phyloP scores from a whole-genome alignment of 2,113 vertebrate species.

The Rhizomys pruinosus region DNA sequence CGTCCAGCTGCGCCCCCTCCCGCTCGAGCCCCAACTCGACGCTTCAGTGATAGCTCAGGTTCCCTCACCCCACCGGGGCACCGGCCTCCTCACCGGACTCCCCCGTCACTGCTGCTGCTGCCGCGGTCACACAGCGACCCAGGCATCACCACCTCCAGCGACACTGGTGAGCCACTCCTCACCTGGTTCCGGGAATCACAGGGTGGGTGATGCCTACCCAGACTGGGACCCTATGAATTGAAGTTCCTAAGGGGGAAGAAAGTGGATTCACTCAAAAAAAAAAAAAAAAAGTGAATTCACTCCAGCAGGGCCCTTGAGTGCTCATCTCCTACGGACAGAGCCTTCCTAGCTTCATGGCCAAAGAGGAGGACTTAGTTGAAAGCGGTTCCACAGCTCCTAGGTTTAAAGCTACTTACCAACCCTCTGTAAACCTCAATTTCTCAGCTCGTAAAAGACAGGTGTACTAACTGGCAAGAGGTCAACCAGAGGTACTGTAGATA shows the following conservation, averaged over 20 bases:
- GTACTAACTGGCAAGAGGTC: no score
- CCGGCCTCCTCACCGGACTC: slow-evolving; percentile 75
- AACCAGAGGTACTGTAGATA: no score
- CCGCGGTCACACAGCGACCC: slow-evolving; percentile 95
- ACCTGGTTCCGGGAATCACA: background rate
- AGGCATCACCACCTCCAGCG: slow-evolving; percentile 85
- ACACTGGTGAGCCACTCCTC: slow-evolving; percentile 84
- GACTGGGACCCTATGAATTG: background rate
- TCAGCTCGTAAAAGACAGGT: background rate
- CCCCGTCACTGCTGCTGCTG: slow-evolving; percentile 76
- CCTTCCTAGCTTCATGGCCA: no score
- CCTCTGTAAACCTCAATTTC: background rate
- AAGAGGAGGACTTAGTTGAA: background rate
- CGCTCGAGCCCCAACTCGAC: slow-evolving; percentile 78
- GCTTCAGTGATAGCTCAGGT: slow-evolving; percentile 87
- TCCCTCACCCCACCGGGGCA: slow-evolving; percentile 80
- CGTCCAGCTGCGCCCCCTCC: slow-evolving; percentile 35
- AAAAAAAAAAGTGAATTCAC: no score
- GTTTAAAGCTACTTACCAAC: background rate
- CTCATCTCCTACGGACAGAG: background rate
- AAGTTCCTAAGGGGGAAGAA: background rate
- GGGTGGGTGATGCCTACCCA: background rate
- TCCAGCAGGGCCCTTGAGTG: background rate
- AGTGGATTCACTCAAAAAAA: background rate
- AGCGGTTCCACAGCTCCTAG: background rate